phyloP scores from a whole-genome alignment of 1,140 invertebrate species.

The Ericerus pela region DNA sequence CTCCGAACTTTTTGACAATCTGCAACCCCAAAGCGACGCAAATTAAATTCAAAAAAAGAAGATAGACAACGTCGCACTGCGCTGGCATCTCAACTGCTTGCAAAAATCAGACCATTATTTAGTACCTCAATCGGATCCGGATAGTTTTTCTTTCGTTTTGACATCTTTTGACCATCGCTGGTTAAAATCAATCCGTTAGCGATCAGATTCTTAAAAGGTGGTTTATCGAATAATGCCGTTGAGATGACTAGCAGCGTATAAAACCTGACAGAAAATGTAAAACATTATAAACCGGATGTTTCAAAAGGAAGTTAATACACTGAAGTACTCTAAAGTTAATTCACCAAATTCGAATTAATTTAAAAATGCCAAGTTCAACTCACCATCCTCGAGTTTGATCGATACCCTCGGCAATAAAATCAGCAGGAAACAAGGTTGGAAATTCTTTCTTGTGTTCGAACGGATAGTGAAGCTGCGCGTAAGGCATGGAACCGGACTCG shows the following conservation, averaged over 20 bases:
- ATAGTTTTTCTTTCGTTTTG: conserved; percentile 97
- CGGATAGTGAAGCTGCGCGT: conserved; percentile 93
- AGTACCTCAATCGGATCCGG: conserved; percentile 88
- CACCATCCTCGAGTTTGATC: conserved; percentile 96
- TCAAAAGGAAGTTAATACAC: background rate
- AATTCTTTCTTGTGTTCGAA: conserved; percentile 86
- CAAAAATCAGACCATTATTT: background rate
- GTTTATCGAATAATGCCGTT: conserved; percentile 85
- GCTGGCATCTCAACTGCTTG: background rate
- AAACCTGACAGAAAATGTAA: conserved; percentile 42
- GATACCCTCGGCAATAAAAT: conserved; percentile 98
- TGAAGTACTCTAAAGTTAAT: background rate
- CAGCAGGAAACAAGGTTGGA: conserved; percentile 90
- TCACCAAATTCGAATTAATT: no score
- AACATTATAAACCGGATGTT: background rate
- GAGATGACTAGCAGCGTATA: conserved; percentile 93
- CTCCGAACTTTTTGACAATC: conserved; percentile 85
- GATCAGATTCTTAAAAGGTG: conserved; percentile 96
- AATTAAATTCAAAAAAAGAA: background rate
- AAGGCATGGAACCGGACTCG: conserved; percentile 98
- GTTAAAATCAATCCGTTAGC: conserved; percentile 90
- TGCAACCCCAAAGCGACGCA: background rate
- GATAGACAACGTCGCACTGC: no score
- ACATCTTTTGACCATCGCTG: conserved; percentile 97
- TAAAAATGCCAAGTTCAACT: no score